These are phyloP conservation scores for Halcyon badia DNA, from an alignment of 2,797 vertebrate species.

Conservation along the genomic window DNA sequence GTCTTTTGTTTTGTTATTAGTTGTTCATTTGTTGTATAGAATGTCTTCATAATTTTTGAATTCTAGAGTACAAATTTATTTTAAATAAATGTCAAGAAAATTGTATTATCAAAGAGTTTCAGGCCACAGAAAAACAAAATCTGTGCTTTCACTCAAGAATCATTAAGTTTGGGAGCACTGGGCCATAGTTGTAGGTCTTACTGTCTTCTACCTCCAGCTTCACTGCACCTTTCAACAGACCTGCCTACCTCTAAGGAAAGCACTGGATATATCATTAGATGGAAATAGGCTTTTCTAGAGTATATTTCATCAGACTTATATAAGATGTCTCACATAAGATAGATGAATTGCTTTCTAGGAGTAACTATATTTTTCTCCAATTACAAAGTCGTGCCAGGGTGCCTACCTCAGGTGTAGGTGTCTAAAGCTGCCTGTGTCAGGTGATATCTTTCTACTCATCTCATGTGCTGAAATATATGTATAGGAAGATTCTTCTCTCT, in stretches of 20 bases:
- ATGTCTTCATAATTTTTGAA: background rate
- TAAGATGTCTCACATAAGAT: background rate
- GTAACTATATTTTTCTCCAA: background rate
- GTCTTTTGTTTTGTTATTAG: background rate
- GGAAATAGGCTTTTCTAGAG: background rate
- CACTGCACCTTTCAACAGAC: background rate
- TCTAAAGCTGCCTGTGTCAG: background rate
- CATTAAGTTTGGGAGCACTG: background rate
- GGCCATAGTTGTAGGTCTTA: background rate
- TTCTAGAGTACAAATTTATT: background rate
- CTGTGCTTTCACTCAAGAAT: background rate
- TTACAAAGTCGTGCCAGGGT: background rate
- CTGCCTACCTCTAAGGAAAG: background rate
- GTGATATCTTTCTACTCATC: background rate
- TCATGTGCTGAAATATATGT: background rate
- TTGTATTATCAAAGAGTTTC: background rate
- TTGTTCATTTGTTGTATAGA: background rate
- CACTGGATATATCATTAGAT: background rate
- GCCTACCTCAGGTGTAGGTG: background rate
- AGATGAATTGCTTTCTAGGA: background rate
- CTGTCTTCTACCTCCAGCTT: background rate
- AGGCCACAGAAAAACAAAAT: background rate
- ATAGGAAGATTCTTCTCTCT: background rate
- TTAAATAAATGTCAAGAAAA: background rate
- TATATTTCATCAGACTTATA: background rate